These are phyloP conservation scores for Malurus melanocephalus DNA, from an alignment of 2,113 vertebrate genomes.

Conservation along the genomic window DNA sequence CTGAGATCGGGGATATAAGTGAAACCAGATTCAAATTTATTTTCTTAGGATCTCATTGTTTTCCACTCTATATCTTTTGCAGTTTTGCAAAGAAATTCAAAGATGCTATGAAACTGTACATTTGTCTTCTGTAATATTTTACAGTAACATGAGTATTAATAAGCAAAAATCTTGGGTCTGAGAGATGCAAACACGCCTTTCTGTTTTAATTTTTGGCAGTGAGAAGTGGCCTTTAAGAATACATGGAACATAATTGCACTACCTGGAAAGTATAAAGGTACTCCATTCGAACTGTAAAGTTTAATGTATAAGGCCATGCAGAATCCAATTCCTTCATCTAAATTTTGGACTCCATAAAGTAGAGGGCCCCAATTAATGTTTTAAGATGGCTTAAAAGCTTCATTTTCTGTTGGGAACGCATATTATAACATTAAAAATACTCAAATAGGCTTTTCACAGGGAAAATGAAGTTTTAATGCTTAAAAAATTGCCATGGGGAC, in stretches of 20 bases:
- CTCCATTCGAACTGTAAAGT: not conserved
- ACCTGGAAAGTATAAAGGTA: not conserved
- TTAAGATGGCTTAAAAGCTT: constrained; percentile 58
- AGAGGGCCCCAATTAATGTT: constrained; percentile 40
- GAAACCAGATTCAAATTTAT: not conserved
- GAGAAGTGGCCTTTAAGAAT: not conserved
- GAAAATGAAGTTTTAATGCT: constrained; percentile 34
- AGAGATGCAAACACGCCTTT: accelerated
- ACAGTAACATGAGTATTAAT: not conserved
- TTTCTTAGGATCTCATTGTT: not conserved
- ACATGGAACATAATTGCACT: not conserved
- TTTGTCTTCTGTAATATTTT: not conserved
- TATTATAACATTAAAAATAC: constrained; percentile 50
- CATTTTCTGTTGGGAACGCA: constrained; percentile 48
- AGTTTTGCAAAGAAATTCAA: not conserved
- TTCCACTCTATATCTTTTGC: not conserved
- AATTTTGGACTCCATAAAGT: not conserved
- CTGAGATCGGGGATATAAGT: not conserved
- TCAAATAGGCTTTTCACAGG: constrained; percentile 14
- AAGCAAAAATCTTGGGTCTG: not conserved
- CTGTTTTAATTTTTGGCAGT: not conserved
- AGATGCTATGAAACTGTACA: not conserved
- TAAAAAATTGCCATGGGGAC: constrained; percentile 13
- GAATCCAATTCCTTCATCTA: not conserved
- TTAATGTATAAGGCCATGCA: not conserved